Evolutionary conservation across 2,888 invertebrate genomes (phyloP).

Genomic region (Dicycla oo): DNA sequence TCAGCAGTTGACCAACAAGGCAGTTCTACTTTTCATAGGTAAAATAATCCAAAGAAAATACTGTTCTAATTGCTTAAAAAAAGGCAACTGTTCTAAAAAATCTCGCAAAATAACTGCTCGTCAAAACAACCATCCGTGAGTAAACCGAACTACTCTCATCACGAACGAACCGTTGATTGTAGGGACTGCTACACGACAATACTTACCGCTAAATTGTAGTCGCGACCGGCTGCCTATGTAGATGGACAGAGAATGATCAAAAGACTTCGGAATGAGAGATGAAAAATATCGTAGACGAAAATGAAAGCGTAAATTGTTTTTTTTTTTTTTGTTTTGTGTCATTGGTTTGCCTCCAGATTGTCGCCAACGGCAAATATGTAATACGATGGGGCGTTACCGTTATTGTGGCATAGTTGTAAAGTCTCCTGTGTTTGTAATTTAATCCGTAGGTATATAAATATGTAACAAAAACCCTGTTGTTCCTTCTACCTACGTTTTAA

Average conservation of each 20-base stretch:
- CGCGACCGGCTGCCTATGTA: conserved; percentile 44
- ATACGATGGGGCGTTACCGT: not conserved
- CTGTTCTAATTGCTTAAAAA: too few species aligned
- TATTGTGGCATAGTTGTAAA: not conserved
- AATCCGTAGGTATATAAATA: too few species aligned
- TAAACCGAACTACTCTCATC: conserved; percentile 62
- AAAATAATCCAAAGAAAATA: too few species aligned
- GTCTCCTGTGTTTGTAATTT: not conserved
- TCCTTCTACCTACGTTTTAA: too few species aligned
- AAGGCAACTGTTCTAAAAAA: not conserved
- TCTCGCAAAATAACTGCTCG: conserved; percentile 10
- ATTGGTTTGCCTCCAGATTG: not conserved
- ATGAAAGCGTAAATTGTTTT: conserved; percentile 1
- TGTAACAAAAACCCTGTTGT: too few species aligned
- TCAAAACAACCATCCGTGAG: conserved; percentile 32
- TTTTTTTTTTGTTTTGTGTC: not conserved
- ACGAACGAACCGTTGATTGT: conserved; percentile 58
- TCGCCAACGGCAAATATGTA: not conserved
- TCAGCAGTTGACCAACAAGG: too few species aligned
- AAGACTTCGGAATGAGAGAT: conserved; percentile 27
- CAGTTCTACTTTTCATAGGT: too few species aligned
- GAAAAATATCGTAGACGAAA: conserved; percentile 29
- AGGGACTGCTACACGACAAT: conserved; percentile 55
- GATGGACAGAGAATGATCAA: conserved; percentile 54
- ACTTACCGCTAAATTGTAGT: conserved; percentile 63